Evolutionary conservation across 37 sponge, comb jelly and placozoan genomes (phyloP), one percentile per base, ranked within the genome.

Genomic region (Chondrosia reniformis): DNA sequence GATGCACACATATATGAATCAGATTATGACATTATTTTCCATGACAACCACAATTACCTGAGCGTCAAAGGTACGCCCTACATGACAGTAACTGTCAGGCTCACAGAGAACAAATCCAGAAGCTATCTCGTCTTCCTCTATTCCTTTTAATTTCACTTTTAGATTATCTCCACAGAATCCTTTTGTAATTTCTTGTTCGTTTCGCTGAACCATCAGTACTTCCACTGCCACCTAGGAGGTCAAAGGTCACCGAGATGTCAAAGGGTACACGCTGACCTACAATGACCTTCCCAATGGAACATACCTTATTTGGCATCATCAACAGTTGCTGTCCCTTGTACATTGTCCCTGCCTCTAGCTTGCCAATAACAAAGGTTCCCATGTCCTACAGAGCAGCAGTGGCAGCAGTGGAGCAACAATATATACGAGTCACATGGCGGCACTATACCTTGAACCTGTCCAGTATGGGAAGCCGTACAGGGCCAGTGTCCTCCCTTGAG

Each of bases 221-320:
- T 97, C 94, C n/a, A 93, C 94, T 31, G 72, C 2, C 0, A 75
- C 83, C 95, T 94, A 79, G 4, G n/a, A 71, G 3, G 31, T n/a
- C 4, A 38, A 17, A 8, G 24, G 43, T 15, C 5, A n/a, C n/a
- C n/a, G n/a, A n/a, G n/a, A n/a, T n/a, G n/a, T n/a, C n/a, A n/a
- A n/a, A n/a, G n/a, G n/a, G n/a, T n/a, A n/a, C n/a, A n/a, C n/a
- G n/a, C n/a, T n/a, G n/a, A n/a, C n/a, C n/a, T n/a, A n/a, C n/a
- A n/a, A n/a, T n/a, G n/a, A n/a, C n/a, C n/a, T n/a, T n/a, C n/a
- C 5, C 25, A 72, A n/a, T n/a, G n/a, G 15, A 49, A 49, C 52
- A 74, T 76, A 97, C 97, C 85, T 85, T 92, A 84, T 98, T 98
- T 21, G 99, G 99, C 99, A 98, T 95, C 39, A 98, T 58, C 54